phyloP scores from a whole-genome alignment of 2,797 vertebrate genomes.

The Chaetodon trifasciatus region DNA sequence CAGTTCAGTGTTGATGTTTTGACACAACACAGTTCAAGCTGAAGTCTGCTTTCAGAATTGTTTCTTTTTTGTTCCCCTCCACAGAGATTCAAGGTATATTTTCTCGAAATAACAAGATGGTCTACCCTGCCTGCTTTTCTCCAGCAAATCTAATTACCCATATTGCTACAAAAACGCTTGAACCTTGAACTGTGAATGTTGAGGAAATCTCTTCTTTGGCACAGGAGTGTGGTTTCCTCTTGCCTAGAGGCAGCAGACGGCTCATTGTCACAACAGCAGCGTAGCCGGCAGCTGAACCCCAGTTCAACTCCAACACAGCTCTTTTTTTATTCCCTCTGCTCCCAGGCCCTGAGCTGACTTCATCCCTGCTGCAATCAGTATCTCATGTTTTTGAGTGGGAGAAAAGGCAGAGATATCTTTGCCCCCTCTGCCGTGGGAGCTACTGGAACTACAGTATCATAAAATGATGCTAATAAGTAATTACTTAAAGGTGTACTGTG shows the following conservation, averaged over 20 bases:
- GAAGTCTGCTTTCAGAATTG: background rate
- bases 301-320: slow-evolving; percentile 36
- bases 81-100: background rate
- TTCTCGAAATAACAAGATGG: background rate
- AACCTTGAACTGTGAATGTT: slow-evolving; percentile 26
- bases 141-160: slow-evolving; percentile 32
- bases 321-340: slow-evolving; percentile 31
- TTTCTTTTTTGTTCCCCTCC: background rate
- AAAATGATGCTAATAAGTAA: background rate
- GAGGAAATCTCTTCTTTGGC: slow-evolving; percentile 24
- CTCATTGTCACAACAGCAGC: slow-evolving; percentile 45
- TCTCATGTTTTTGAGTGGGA: slow-evolving; percentile 3
- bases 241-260: slow-evolving; percentile 36
- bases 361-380: slow-evolving; percentile 17
- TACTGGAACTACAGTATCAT: background rate
- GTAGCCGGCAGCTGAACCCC: slow-evolving; percentile 37
- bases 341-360: slow-evolving; percentile 27
- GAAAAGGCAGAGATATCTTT: background rate
- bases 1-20: background rate
- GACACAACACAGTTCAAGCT: slow-evolving; percentile 6
- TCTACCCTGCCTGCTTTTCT: slow-evolving; percentile 1
- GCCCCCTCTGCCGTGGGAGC: slow-evolving; percentile 3
- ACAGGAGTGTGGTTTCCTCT: slow-evolving; percentile 19
- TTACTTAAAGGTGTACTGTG: background rate
- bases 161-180: slow-evolving; percentile 38